These are phyloP conservation scores for Petrocephalus microphthalmus DNA, from an alignment of 2,113 vertebrate genomes.

Conservation along the genomic window DNA sequence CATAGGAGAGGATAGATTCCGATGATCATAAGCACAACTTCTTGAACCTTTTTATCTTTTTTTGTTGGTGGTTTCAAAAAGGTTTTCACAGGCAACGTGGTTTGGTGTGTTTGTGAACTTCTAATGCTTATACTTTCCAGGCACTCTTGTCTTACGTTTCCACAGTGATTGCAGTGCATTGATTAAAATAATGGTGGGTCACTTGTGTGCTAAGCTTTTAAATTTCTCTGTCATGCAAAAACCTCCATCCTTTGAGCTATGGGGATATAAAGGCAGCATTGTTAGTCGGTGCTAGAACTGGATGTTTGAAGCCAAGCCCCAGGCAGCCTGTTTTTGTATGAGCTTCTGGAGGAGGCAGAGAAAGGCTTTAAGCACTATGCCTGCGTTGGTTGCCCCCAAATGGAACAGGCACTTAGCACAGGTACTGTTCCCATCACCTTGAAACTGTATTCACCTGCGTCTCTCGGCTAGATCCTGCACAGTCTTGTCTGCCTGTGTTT, in stretches of 20 bases:
- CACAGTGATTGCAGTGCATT: neutral
- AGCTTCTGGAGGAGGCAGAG: neutral
- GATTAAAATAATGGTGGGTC: neutral
- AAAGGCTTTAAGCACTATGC: neutral
- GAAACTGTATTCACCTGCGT: neutral
- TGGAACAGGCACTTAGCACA: neutral
- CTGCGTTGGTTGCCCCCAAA: neutral
- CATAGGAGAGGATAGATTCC: neutral
- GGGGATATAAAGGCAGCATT: constrained; percentile 17
- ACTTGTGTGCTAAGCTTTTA: neutral
- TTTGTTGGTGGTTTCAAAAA: neutral
- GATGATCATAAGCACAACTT: neutral
- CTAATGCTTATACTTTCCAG: neutral
- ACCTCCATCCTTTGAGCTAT: neutral
- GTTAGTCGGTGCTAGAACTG: neutral
- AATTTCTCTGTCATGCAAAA: neutral
- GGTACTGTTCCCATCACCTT: neutral
- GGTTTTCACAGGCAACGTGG: neutral
- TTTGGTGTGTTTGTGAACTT: neutral
- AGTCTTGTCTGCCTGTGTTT: neutral
- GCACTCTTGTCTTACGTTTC: neutral
- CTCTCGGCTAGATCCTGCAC: neutral
- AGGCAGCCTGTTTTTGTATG: neutral
- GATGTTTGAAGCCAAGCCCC: neutral
- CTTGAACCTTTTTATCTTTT: neutral